These are phyloP conservation scores for Eumeta japonica DNA, from an alignment of 1,140 invertebrate species.

Conservation along the genomic window DNA sequence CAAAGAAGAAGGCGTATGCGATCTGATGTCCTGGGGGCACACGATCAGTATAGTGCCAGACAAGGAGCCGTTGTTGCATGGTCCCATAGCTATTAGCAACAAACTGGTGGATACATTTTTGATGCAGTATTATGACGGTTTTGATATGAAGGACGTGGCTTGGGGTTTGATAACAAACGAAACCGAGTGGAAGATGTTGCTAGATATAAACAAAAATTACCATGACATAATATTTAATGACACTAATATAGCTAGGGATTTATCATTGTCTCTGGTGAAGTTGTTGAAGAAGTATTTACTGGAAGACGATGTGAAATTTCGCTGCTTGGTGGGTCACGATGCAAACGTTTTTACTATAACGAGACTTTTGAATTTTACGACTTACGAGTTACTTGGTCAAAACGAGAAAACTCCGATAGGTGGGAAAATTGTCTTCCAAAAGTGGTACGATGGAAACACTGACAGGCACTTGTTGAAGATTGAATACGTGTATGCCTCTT, in stretches of 20 bases:
- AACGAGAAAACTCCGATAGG: constrained; percentile 33
- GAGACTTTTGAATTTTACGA: constrained; percentile 14
- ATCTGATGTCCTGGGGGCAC: constrained; percentile 24
- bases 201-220: constrained; percentile 23
- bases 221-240: constrained; percentile 35
- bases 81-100: constrained; percentile 34
- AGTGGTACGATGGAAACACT: constrained; percentile 22
- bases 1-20: constrained; percentile 22
- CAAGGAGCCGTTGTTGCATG: constrained; percentile 27
- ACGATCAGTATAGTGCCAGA: constrained; percentile 17
- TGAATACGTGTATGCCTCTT: constrained; percentile 35
- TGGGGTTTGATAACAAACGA: constrained; percentile 27
- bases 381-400: constrained; percentile 20
- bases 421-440: constrained; percentile 44
- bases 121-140: constrained; percentile 43
- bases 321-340: constrained; percentile 7
- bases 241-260: constrained; percentile 24
- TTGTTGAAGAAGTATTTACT: constrained; percentile 24
- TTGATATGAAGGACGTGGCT: constrained; percentile 23
- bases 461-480: constrained; percentile 28
- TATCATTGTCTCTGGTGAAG: constrained; percentile 27
- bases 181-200: constrained; percentile 23
- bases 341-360: constrained; percentile 3
- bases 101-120: constrained; percentile 34
- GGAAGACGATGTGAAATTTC: constrained; percentile 8